phyloP scores from a whole-genome alignment of 35 echinoderm and acorn worm genomes.

The Heliocidaris tuberculata region DNA sequence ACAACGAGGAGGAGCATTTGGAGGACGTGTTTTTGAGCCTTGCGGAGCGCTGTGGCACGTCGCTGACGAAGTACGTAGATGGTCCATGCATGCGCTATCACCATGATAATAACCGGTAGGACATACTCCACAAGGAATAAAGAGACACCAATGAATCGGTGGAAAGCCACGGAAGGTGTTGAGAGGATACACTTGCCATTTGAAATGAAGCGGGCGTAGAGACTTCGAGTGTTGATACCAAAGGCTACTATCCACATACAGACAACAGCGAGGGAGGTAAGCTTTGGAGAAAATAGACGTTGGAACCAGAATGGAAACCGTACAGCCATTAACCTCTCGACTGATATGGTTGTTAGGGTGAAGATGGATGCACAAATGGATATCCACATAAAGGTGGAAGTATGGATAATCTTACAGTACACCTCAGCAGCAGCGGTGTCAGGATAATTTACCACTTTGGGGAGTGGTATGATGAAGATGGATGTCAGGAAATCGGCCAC shows the following conservation, averaged over 20 bases:
- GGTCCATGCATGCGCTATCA: constrained; percentile 46
- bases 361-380: constrained; percentile 64
- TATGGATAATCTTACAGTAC: constrained; percentile 60
- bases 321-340: constrained; percentile 67
- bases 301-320: constrained; percentile 54
- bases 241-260: constrained; percentile 59
- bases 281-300: constrained; percentile 41
- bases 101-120: constrained; percentile 64
- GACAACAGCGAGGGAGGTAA: constrained; percentile 33
- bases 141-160: constrained; percentile 39
- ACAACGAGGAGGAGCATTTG: constrained; percentile 62
- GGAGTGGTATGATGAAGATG: constrained; percentile 58
- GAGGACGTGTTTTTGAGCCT: constrained; percentile 39
- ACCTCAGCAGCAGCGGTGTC: constrained; percentile 21
- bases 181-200: neutral
- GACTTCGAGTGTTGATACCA: constrained; percentile 58
- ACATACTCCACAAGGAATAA: constrained; percentile 62
- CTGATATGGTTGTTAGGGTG: constrained; percentile 57
- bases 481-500: constrained; percentile 75
- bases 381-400: constrained; percentile 65
- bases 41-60: constrained; percentile 34
- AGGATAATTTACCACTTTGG: neutral
- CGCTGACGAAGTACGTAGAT: constrained; percentile 36
- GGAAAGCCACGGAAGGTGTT: neutral
- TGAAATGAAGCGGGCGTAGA: constrained; percentile 50